These are phyloP conservation scores for Limnephilus auricula DNA, from an alignment of 2,888 invertebrate genomes.

Conservation along the genomic window DNA sequence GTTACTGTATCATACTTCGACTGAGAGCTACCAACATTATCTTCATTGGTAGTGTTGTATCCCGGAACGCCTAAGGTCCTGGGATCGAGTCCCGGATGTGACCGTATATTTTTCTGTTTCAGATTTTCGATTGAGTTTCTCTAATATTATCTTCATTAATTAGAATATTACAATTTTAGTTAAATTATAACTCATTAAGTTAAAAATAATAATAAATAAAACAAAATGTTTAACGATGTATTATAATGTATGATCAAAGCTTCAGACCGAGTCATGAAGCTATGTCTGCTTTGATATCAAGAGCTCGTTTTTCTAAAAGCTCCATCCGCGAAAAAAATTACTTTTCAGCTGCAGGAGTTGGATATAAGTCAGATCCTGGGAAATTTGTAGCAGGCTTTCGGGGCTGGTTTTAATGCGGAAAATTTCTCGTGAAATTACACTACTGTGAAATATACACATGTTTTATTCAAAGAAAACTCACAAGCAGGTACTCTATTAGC, in stretches of 20 bases:
- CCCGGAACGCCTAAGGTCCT: no score
- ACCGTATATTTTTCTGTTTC: no score
- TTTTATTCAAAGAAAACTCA: not conserved
- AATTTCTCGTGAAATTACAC: not conserved
- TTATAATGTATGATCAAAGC: not conserved
- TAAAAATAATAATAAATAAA: no score
- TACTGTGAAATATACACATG: not conserved
- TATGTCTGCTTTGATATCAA: not conserved
- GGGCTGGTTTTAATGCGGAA: not conserved
- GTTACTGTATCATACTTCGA: no score
- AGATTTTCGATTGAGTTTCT: no score
- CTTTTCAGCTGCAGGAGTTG: not conserved
- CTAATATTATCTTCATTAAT: no score
- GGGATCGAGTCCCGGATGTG: no score
- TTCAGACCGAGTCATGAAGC: not conserved
- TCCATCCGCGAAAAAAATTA: constrained; percentile 8
- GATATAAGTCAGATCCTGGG: not conserved
- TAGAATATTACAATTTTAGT: no score
- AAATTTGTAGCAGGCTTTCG: not conserved
- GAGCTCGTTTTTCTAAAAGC: not conserved
- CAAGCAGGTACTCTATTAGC: not conserved
- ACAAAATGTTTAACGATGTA: not conserved
- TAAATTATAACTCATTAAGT: no score
- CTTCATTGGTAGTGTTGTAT: no score
- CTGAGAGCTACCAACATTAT: no score